Evolutionary conservation across 2,888 invertebrate species (phyloP), one percentile per base, ranked within the genome.

Genomic region (Pseudococcus jackbeardsleyi): DNA sequence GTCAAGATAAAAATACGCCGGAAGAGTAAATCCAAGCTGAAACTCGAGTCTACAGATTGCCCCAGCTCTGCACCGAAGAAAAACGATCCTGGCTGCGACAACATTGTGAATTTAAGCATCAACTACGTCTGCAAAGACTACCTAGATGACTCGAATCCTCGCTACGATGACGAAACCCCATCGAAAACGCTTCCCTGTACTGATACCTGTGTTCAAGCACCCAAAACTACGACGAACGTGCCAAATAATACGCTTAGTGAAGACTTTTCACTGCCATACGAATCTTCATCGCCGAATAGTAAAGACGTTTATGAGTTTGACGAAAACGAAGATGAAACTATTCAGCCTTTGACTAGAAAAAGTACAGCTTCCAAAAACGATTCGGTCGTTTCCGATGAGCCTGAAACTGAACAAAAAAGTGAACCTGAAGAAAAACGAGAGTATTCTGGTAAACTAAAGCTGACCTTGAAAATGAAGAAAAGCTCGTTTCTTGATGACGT

Each of bases 301-400:
- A 88, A 88, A 88, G 88, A 88, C 46, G 88, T 88, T 42, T 88
- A 88, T 54, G 88, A 88, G 19, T 88, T 88, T 15, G 79, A 88
- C 59, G 88, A 88, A 33, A 77, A 82, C n/a, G 88, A 88, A 59
- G 88, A 88, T 33, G 48, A 64, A 46, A 54, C 48, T 42, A 88
- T 88, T 54, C 88, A 88, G 12, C 88, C 88, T 19, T 33, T 88
- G 22, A 79, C 59, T n/a, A 42, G 88, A 19, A 88, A 88, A 19
- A 54, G 17, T 17, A 22, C 79, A 22, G 5, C 19, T 82, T 46
- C 17, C 11, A 82, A 46, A 11, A 82, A 22, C 46, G 79, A 82
- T 19, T 42, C 79, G 8, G 11, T 12, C 17, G 15, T 19, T 8
- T 3, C 46, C 3, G n/a, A 39, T 54, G 5, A 82, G 3, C 7